Percentiles rank a stretch among this genome's conserved stretches.
These are phyloP conservation scores for Gopherus evgoodei DNA, from an alignment of 2,113 vertebrate species.

Conservation along the genomic window DNA sequence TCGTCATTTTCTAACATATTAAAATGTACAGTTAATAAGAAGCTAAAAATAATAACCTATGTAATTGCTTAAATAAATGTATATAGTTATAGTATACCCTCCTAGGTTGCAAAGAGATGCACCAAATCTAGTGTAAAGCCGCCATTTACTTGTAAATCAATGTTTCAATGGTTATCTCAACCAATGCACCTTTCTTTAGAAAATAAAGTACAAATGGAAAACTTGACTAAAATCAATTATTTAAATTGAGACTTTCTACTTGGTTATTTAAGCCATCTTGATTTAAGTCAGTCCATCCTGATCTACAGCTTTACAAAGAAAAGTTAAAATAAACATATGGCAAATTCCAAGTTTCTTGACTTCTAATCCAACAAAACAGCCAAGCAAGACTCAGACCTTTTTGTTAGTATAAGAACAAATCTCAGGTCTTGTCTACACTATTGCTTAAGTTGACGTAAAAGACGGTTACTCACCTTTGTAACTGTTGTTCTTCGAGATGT, in stretches of 20 bases:
- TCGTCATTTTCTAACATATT: neutral
- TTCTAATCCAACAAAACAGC: neutral
- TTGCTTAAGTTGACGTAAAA: too few relatives aligned
- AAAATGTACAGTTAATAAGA: neutral
- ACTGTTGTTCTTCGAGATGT: too few relatives aligned
- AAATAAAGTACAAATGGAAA: neutral
- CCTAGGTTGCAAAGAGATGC: neutral
- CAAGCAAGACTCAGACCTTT: neutral
- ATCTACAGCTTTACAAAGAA: neutral
- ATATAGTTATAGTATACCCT: too few relatives aligned
- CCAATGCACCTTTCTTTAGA: neutral
- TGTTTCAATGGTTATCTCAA: neutral
- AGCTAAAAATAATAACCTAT: neutral
- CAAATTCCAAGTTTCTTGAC: neutral
- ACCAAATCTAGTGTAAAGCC: neutral
- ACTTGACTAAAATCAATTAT: neutral
- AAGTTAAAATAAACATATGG: neutral
- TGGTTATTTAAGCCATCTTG: neutral
- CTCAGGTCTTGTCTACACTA: neutral
- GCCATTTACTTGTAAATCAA: neutral
- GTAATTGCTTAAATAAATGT: neutral
- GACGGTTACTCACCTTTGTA: too few relatives aligned
- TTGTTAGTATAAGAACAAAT: neutral
- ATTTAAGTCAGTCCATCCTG: neutral
- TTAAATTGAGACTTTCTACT: neutral